Evolutionary conservation across 2,797 vertebrate species (phyloP).

Genomic region (Telmatherina bonti): DNA sequence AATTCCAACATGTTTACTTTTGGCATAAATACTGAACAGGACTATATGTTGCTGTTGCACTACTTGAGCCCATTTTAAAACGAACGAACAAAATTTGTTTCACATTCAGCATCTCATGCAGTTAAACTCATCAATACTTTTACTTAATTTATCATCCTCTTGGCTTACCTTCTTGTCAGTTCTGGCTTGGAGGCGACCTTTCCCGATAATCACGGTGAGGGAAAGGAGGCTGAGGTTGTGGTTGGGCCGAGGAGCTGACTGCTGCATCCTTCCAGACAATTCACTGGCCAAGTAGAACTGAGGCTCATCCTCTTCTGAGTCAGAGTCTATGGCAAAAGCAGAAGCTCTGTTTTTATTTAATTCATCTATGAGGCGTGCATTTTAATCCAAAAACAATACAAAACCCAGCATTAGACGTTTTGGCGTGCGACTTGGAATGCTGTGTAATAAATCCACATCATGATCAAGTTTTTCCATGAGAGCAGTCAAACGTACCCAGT

Average conservation of each 20-base stretch:
- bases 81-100: not conserved
- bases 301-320: constrained; percentile 92
- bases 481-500: constrained; percentile 81
- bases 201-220: constrained; percentile 85
- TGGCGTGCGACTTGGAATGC: not conserved
- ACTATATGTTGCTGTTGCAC: not conserved
- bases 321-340: constrained; percentile 83
- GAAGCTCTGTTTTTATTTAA: not conserved
- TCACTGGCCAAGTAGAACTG: constrained; percentile 84
- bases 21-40: not conserved
- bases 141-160: constrained; percentile 11
- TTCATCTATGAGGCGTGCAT: not conserved
- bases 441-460: constrained; percentile 11
- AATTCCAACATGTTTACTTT: not conserved
- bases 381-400: constrained; percentile 31
- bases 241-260: constrained; percentile 65
- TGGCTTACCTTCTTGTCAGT: constrained; percentile 88
- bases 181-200: constrained; percentile 88
- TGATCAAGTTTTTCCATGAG: constrained; percentile 17
- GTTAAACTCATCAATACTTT: constrained; percentile 11
- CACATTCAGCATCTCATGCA: not conserved
- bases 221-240: constrained; percentile 86
- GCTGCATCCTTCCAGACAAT: constrained; percentile 60
- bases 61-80: not conserved
- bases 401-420: constrained; percentile 16